Conservation (phyloP, 2,797 vertebrate genomes). For the Paedocypris micromegethes region DNA sequence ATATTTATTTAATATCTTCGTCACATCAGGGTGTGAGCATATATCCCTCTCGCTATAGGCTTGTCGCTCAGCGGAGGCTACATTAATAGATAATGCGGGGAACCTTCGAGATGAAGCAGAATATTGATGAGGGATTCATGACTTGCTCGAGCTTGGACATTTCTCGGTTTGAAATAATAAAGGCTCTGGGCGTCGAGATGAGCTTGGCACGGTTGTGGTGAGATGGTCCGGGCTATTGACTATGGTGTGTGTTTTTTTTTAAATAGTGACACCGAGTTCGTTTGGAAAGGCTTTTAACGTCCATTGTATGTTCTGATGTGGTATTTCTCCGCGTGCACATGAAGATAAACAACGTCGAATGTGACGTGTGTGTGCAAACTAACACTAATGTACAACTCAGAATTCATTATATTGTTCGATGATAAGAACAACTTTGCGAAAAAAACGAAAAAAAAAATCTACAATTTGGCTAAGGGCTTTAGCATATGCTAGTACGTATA, state of each 20-base stretch:
- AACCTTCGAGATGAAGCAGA: slow-evolving; percentile 42
- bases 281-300: no score
- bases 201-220: neutral
- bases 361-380: no score
- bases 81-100: slow-evolving; percentile 39
- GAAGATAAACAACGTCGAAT: no score
- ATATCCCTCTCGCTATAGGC: neutral
- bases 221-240: neutral
- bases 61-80: slow-evolving; percentile 7
- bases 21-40: slow-evolving; percentile 36
- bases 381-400: no score
- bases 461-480: no score
- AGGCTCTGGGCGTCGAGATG: neutral
- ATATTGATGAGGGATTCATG: slow-evolving; percentile 41
- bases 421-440: no score
- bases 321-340: no score
- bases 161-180: slow-evolving; percentile 11
- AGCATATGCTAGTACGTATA: no score
- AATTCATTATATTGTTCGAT: no score
- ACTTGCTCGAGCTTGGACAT: slow-evolving; percentile 29
- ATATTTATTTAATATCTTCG: slow-evolving; percentile 28
- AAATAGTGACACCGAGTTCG: no score
- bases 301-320: no score
- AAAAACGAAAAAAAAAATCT: no score
- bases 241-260: neutral